These are phyloP conservation scores for Tolypeutes matacus DNA, from an alignment of 2,797 vertebrate species.

Conservation along the genomic window DNA sequence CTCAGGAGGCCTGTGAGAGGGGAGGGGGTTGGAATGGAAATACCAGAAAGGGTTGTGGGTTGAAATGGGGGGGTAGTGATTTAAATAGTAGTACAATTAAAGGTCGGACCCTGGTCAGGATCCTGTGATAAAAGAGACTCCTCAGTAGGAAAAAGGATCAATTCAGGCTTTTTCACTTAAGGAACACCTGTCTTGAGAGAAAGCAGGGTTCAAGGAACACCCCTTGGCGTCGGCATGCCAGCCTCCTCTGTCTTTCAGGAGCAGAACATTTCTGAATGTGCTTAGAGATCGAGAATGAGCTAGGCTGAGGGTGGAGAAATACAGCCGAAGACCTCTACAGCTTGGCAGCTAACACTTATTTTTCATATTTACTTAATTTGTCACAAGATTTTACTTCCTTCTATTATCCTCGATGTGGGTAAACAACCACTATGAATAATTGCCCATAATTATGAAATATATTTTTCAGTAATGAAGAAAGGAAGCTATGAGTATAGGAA, in stretches of 20 bases:
- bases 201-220: not conserved
- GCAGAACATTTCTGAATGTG: not conserved
- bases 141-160: accelerated
- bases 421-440: not conserved
- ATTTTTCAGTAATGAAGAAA: not conserved
- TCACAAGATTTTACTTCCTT: not conserved
- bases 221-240: not conserved
- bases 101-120: not conserved
- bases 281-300: not conserved
- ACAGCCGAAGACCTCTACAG: not conserved
- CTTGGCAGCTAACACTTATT: not conserved
- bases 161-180: not conserved
- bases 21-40: not conserved
- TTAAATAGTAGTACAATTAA: not conserved
- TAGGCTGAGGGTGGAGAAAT: not conserved
- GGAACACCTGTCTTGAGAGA: not conserved
- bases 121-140: accelerated
- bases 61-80: not conserved
- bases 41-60: not conserved
- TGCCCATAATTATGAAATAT: not conserved
- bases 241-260: not conserved
- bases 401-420: not conserved
- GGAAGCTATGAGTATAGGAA: not conserved
- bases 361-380: not conserved
- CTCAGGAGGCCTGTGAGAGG: not conserved